Conservation (phyloP, 1,140 invertebrate genomes). For the Penaeus japonicus region DNA sequence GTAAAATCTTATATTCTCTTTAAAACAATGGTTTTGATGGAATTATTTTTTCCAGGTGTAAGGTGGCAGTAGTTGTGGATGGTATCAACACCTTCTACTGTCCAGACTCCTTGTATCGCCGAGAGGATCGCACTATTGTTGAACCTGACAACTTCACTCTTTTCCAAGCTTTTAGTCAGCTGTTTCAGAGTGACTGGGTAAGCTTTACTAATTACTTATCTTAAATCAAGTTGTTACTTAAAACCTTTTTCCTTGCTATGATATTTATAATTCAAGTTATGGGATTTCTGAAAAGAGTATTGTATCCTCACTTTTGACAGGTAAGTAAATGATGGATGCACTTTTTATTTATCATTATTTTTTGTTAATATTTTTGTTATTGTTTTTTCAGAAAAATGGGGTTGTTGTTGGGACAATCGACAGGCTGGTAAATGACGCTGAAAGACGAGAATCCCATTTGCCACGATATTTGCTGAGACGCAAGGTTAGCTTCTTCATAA, state of each 20-base stretch:
- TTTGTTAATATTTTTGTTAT: background rate
- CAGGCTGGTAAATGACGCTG: background rate
- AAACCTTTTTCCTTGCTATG: no score
- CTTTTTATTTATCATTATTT: background rate
- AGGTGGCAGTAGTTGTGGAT: conserved; percentile 32
- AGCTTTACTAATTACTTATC: no score
- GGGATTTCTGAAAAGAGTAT: no score
- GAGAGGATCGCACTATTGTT: background rate
- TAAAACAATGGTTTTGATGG: no score
- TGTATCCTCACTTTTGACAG: background rate
- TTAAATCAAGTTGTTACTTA: no score
- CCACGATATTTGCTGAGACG: conserved; percentile 31
- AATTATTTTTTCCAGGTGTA: conserved; percentile 11
- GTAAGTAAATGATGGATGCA: background rate
- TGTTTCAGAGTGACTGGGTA: conserved; percentile 32
- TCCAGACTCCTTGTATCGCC: background rate
- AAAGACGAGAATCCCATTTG: conserved; percentile 16
- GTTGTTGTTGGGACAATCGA: conserved; percentile 23
- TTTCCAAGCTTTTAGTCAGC: conserved; percentile 20
- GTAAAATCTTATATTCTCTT: no score
- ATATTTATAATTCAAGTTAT: no score
- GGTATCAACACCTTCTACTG: conserved; percentile 47
- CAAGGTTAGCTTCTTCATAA: conserved; percentile 1
- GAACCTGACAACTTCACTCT: conserved; percentile 24
- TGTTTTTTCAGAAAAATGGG: conserved; percentile 24